Base-by-base conservation (phyloP, 2,888 invertebrate species). In the Carterocephalus palaemon region DNA sequence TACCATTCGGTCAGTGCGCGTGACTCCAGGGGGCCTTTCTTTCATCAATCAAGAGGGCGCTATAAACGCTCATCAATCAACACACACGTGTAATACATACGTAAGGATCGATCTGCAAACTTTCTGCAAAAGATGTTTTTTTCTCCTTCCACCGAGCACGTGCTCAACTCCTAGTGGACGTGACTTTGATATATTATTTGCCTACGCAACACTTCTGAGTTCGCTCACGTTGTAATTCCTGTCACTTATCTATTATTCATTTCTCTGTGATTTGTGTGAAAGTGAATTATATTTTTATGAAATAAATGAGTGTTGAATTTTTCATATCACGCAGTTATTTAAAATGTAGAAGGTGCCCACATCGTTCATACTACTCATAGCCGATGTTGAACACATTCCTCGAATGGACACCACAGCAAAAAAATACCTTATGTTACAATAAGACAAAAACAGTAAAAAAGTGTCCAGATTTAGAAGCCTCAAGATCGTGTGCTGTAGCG, bases 181-280 rank as follows among this genome's bases (percentile, higher is more conserved):
- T 65, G 67, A 71, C 70, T 73, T 72, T 75, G 75, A 75, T 75
- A 70, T 71, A 75, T 74, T 74, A 71, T 73, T 75, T 67, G 59
- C 67, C 51, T 61, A 51, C 57, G 48, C 49, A 52, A 49, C 59
- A 48, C 51, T 58, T 51, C 53, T 47, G 54, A 56, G 57, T 56
- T 52, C 52, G 42, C 41, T 52, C 49, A 47, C 48, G 46, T 48
- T 47, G 36, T 49, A 19, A 19, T 19, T 3, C 19, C 4, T 19
- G 19, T 19, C 19, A 6, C 19, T 3, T 19, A 19, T 19, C 19
- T 19, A 6, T 19, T 19, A 19, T 19, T 4, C 6, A n/a, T 19
- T 19, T 19, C 19, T 3, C 19, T 19, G 19, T 19, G 19, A 19
- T 19, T 19, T 19, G n/a, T n/a, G n/a, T n/a, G n/a, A n/a, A n/a